A percentile compares a stretch with the other conserved stretches of the same genome.
These are phyloP conservation scores for Polyergus mexicanus DNA, from an alignment of 1,140 invertebrate genomes.

Conservation along the genomic window DNA sequence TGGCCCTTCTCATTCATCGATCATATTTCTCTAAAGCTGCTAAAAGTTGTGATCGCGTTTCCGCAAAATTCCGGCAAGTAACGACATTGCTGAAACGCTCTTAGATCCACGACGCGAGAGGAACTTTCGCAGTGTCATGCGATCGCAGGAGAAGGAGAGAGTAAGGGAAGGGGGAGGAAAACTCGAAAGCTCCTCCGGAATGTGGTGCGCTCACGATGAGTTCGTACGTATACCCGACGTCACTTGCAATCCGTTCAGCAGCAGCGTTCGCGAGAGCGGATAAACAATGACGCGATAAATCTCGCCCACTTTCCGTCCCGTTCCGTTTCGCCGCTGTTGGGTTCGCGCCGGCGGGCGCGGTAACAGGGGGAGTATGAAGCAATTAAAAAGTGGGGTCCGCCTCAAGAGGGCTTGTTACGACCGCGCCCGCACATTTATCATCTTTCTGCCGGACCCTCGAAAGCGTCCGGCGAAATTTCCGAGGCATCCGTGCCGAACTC, in stretches of 20 bases:
- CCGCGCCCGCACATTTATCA: conserved; percentile 82
- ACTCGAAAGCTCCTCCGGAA: conserved; percentile 49
- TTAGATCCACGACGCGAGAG: background rate
- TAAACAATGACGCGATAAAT: conserved; percentile 75
- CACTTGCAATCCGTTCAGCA: conserved; percentile 62
- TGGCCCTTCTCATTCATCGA: background rate
- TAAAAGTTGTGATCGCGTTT: background rate
- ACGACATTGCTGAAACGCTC: background rate
- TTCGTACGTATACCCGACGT: conserved; percentile 63
- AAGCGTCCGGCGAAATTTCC: conserved; percentile 67
- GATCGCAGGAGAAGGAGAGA: background rate
- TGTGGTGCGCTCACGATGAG: conserved; percentile 41
- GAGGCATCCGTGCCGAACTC: conserved; percentile 61
- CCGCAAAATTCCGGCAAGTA: background rate
- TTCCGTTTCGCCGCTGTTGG: conserved; percentile 8
- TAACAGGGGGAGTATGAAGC: conserved; percentile 72
- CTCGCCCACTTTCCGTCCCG: conserved; percentile 52
- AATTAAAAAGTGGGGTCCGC: conserved; percentile 84
- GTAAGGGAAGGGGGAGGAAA: background rate
- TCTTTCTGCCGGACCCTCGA: conserved; percentile 77
- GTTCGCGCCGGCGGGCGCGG: conserved; percentile 22
- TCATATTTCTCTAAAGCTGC: background rate
- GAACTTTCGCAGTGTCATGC: conserved; percentile 24
- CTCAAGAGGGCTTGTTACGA: conserved; percentile 83
- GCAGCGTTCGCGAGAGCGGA: conserved; percentile 56